Percentiles rank a stretch among this genome's conserved stretches.
phyloP scores from a whole-genome alignment of 2,113 vertebrate species.

The Alouatta palliata region DNA sequence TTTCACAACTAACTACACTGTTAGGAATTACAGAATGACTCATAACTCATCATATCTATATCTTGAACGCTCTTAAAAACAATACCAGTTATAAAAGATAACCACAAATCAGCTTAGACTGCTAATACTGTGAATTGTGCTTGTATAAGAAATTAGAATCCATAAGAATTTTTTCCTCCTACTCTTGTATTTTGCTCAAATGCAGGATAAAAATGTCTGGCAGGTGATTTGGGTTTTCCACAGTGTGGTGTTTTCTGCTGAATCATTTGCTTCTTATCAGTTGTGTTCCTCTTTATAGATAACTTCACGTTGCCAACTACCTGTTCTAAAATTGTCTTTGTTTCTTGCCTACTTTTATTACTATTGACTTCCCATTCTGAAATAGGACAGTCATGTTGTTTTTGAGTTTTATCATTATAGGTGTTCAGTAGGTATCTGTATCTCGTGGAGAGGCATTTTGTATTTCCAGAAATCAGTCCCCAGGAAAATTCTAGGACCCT shows the following conservation, averaged over 20 bases:
- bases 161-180: not conserved
- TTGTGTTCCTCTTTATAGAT: not conserved
- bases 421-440: not conserved
- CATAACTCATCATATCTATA: not conserved
- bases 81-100: not conserved
- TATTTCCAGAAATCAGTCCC: not conserved
- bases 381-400: not conserved
- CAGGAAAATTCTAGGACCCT: not conserved
- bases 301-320: not conserved
- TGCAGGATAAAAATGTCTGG: not conserved
- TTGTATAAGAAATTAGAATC: slow-evolving; percentile 28
- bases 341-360: slow-evolving; percentile 16
- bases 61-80: not conserved
- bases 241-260: not conserved
- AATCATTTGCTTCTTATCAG: not conserved
- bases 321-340: slow-evolving; percentile 12
- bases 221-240: not conserved
- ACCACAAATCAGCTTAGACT: not conserved
- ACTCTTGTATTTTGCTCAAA: not conserved
- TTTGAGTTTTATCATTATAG: not conserved
- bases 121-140: not conserved
- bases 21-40: not conserved
- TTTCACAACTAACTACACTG: not conserved
- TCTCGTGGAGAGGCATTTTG: not conserved
- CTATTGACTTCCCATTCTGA: not conserved